These are phyloP conservation scores for Cryptoblepharus egeriae DNA, from an alignment of 2,797 vertebrate species.

Conservation along the genomic window DNA sequence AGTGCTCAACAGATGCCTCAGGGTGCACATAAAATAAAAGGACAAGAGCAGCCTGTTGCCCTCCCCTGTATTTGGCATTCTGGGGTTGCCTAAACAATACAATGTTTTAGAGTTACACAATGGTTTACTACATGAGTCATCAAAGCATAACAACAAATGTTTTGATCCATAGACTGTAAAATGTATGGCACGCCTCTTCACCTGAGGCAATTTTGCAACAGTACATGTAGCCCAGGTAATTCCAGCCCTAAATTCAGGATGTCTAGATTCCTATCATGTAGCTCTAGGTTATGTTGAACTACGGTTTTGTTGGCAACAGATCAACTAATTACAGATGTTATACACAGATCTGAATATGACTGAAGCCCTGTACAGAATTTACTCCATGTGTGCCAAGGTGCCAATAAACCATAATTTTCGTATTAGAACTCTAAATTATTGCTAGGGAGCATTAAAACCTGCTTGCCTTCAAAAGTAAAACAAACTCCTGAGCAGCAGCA, in stretches of 20 bases:
- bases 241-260: neutral
- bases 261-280: neutral
- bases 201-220: neutral
- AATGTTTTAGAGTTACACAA: neutral
- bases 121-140: neutral
- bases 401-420: too few relatives aligned
- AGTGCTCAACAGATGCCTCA: too few relatives aligned
- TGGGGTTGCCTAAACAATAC: neutral
- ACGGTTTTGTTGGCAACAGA: neutral
- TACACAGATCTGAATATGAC: neutral
- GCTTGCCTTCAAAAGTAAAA: neutral
- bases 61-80: too few relatives aligned
- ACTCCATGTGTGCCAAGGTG: too few relatives aligned
- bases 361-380: too few relatives aligned
- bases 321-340: slow-evolving; percentile 1
- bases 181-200: too few relatives aligned
- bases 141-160: neutral
- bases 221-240: neutral
- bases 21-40: too few relatives aligned
- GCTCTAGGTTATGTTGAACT: neutral
- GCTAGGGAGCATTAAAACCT: neutral
- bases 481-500: too few relatives aligned
- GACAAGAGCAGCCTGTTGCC: too few relatives aligned
- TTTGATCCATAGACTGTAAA: neutral
- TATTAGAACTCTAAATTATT: too few relatives aligned